Evolutionary conservation across 2,113 vertebrate genomes (phyloP).

Genomic region (Sinocyclocheilus rhinocerous): DNA sequence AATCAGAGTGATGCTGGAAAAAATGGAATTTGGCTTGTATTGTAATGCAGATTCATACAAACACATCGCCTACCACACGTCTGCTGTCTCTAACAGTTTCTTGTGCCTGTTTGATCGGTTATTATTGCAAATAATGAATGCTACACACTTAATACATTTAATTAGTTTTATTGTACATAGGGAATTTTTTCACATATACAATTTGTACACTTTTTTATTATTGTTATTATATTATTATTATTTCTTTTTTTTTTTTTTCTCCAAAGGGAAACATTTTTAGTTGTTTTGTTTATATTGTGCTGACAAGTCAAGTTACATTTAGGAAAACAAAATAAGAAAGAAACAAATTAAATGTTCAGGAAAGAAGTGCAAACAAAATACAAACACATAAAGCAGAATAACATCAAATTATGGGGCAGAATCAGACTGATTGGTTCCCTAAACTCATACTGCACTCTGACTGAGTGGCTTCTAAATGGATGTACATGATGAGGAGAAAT

Average conservation of each 20-base stretch:
- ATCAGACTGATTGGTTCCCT: neutral
- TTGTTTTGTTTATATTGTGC: conserved; percentile 52
- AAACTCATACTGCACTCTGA: neutral
- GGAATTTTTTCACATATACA: conserved; percentile 74
- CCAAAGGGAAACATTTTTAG: neutral
- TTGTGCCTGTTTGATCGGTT: neutral
- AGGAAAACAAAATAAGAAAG: conserved; percentile 57
- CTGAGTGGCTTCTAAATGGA: neutral
- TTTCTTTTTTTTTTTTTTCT: conserved; percentile 36
- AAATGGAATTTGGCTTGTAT: neutral
- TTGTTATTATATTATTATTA: conserved; percentile 46
- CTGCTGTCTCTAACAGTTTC: neutral
- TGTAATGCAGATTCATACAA: neutral
- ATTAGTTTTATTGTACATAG: conserved; percentile 75
- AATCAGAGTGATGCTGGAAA: conserved; percentile 12
- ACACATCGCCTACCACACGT: neutral
- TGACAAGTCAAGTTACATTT: conserved; percentile 50
- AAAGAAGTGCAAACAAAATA: conserved; percentile 60
- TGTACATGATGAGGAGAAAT: neutral
- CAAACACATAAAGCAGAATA: conserved; percentile 57
- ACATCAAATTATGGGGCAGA: conserved; percentile 28
- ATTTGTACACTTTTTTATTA: conserved; percentile 67
- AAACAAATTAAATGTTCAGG: conserved; percentile 60
- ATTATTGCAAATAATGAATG: conserved; percentile 46
- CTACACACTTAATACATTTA: conserved; percentile 43